Evolutionary conservation across 2,113 vertebrate species (phyloP), one percentile per base, ranked within the genome.

Genomic region (Okapia johnstoni): DNA sequence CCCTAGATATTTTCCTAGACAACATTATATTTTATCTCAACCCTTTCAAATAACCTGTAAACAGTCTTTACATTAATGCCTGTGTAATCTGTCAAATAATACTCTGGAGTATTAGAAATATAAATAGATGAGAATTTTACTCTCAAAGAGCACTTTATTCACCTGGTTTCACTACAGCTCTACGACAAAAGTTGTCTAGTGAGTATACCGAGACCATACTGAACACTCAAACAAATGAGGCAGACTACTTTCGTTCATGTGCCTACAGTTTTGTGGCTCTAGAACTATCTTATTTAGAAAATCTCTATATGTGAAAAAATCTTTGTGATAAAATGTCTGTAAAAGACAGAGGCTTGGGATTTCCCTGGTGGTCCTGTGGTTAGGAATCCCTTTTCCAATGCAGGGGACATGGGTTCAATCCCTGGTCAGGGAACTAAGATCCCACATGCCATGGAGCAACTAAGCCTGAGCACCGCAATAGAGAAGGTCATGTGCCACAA

Each of bases 251-350:
- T 88, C 28, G n/a, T 54, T 86, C 36, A 33, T 10, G 30, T 25
- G 25, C 21, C 15, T 95, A 33, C 30, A 83, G n/a, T 88, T 94
- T 81, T 61, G 80, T 63, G 80, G 40, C 21, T 83, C 57, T 25
- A 77, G 26, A 88, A 96, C 23, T 66, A 94, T 58, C 46, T 81
- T 83, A 30, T 23, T 43, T 66, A 0, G 79, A 92, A 83, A 89
- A 88, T 23, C 5, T 60, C 57, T 19, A 17, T 46, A 30, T 70
- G 10, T 81, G 73, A 79, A 85, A 81, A 86, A 77, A 70, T 76
- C 70, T 97, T 97, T 73, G 57, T 90, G 54, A 58, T 50, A 81
- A 76, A 50, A 91, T 50, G 28, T 80, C 79, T 97, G 4, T 84
- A n/a, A 81, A 81, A 81, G 79, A 54, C 19, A 80, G 26, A 33